phyloP scores from a whole-genome alignment of 1,140 invertebrate genomes.

The Brachionus angularis region DNA sequence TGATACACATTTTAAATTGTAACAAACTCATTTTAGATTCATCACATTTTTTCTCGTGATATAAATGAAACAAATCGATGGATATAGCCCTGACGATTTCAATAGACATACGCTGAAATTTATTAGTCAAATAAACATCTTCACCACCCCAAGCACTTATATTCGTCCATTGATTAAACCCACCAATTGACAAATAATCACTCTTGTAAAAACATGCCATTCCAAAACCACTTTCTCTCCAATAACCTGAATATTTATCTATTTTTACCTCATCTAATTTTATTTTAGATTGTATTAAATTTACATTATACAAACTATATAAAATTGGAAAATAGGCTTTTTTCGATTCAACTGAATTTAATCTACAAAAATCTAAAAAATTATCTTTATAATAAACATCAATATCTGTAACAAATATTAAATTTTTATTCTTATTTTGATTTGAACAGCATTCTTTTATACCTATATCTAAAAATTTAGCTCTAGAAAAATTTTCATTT shows the following conservation, averaged over 20 bases:
- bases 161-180: constrained; percentile 66
- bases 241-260: constrained; percentile 77
- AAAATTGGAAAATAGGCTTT: constrained; percentile 79
- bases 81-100: constrained; percentile 74
- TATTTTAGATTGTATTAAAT: constrained; percentile 57
- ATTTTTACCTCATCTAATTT: constrained; percentile 60
- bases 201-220: constrained; percentile 82
- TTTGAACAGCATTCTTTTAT: too few species aligned
- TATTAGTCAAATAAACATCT: constrained; percentile 72
- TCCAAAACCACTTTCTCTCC: constrained; percentile 93
- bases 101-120: constrained; percentile 65
- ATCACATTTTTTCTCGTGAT: constrained; percentile 82
- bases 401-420: too few species aligned
- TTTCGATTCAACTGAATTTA: constrained; percentile 67
- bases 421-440: too few species aligned
- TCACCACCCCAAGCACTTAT: constrained; percentile 66
- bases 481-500: too few species aligned
- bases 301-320: constrained; percentile 75
- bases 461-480: too few species aligned
- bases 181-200: constrained; percentile 75
- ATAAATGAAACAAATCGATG: constrained; percentile 79
- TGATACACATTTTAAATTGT: too few species aligned
- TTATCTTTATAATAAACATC: constrained; percentile 73
- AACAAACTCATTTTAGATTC: too few species aligned
- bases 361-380: constrained; percentile 67